Evolutionary conservation across 2,888 invertebrate species (phyloP), one percentile per base, ranked within the genome.

Genomic region (Calliphora vomitoria): DNA sequence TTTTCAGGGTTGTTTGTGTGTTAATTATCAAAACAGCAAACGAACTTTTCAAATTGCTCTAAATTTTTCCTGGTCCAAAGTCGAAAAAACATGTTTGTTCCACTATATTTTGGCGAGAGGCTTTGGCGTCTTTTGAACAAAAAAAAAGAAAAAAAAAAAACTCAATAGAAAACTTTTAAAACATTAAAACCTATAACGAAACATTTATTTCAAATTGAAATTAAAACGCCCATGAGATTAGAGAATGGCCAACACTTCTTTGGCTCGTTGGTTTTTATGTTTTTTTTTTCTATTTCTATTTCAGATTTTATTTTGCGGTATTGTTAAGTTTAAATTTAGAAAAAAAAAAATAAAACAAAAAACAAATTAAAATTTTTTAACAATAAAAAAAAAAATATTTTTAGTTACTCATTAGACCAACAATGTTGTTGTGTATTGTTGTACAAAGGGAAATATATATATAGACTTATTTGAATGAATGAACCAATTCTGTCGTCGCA

Each of bases 401-500:
- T 79, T 84, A 58, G 47, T 50, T 66, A 53, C 64, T 74, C 84
- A 80, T 68, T 74, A 84, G 68, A 68, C 35, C 10, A 69, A 64
- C 50, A 38, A 72, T 72, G 25, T 53, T 31, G 15, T 60, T 38
- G 4, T 35, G 64, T 20, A 62, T 44, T 62, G 50, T 72, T 58
- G 6, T 72, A 53, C 13, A 69, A 80, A 62, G 68, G 64, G 71
- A 76, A 66, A 87, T 47, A 81, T 84, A 87, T 84, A 81, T 84
- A 87, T 84, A 87, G 81, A 85, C 15, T 74, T 62, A 55, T 64
- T 62, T 85, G 64, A 62, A 85, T 87, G 74, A 79, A 79, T 87
- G 87, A 84, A 82, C 87, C 81, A 87, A 84, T 84, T 87, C 84
- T 87, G 87, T 87, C 87, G 81, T 84, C 84, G 84, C 78, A 84